phyloP scores from a whole-genome alignment of 2,888 invertebrate species.

The Eucriotettix oculatus region DNA sequence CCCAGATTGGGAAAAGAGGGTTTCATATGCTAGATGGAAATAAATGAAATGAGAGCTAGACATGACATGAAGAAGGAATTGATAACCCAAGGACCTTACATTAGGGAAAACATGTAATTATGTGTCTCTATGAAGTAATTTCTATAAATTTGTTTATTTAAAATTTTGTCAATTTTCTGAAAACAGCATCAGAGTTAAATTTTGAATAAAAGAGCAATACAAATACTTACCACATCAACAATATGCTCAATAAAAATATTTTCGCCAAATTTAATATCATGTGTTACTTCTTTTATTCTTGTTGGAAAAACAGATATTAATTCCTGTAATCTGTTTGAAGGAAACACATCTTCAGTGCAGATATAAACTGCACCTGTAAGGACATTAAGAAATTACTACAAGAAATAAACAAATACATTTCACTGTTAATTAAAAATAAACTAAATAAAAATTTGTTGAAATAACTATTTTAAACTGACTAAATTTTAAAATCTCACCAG shows the following conservation, averaged over 20 bases:
- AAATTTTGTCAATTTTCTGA: too few relatives aligned
- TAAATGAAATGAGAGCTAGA: too few relatives aligned
- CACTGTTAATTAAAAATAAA: constrained; percentile 1
- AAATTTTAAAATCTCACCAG: constrained; percentile 20
- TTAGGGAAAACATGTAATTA: too few relatives aligned
- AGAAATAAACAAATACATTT: not conserved
- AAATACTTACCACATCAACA: constrained; percentile 32
- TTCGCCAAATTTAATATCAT: constrained; percentile 30
- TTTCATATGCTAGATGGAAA: too few relatives aligned
- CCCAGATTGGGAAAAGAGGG: too few relatives aligned
- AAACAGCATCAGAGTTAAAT: too few relatives aligned
- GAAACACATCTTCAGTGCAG: constrained; percentile 62
- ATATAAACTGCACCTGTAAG: constrained; percentile 44
- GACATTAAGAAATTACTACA: too few relatives aligned
- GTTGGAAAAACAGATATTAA: constrained; percentile 4
- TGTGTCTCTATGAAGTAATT: too few relatives aligned
- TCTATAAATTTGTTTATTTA: too few relatives aligned
- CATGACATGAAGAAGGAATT: too few relatives aligned
- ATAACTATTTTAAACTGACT: not conserved
- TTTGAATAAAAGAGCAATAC: not conserved
- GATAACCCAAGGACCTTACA: too few relatives aligned
- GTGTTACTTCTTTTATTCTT: constrained; percentile 13
- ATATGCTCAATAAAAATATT: constrained; percentile 50
- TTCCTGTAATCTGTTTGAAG: constrained; percentile 41
- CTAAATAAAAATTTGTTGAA: constrained; percentile 2